Evolutionary conservation across 2,797 vertebrate genomes (phyloP), one percentile per base, ranked within the genome.

Genomic region (Trachurus trachurus): DNA sequence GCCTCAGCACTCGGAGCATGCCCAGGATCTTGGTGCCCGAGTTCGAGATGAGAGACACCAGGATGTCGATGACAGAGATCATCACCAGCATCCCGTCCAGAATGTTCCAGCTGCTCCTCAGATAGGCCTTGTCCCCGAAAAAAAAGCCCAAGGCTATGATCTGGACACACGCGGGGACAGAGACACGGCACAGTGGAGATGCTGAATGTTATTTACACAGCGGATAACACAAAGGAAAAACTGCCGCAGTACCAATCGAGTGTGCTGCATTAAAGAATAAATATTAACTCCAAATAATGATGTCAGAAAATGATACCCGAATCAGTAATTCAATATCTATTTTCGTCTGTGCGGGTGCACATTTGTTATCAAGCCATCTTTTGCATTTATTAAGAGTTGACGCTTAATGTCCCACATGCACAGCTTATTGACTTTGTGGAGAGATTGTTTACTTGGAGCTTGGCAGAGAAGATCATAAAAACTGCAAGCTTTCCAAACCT

Each of bases 31-130:
- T 99, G 0, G 97, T 98, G 45, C 97, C 96, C 0, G 96, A 97
- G 91, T 98, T 97, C 5, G 97, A 99, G 85, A 99, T 95, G 95
- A 99, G 85, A 0, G 97, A 98, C 81, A 99, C 98, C 79, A 99
- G 95, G 92, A 99, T 97, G 93, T 99, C 98, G 8, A 98, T 97
- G 68, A 97, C 95, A 0, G 98, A 99, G 88, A 99, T 98, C 93
- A 99, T 95, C 89, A 99, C 98, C 88, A 99, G 84, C 92, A 99
- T 96, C 58, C 98, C 98, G 8, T 99, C 98, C 78, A 99, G 95
- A 70, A 99, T 69, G 8, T 99, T 99, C 98, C 98, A 99, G 92
- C 96, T 99, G 95, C 98, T 99, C 87, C 96, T 97, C 89, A 99
- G 94, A 91, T 99, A 99, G 0, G 96, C 92, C 85, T 97, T 97